Evolutionary conservation across 2,888 invertebrate species (phyloP), one percentile per base, ranked within the genome.

Genomic region (Andrena marginata): DNA sequence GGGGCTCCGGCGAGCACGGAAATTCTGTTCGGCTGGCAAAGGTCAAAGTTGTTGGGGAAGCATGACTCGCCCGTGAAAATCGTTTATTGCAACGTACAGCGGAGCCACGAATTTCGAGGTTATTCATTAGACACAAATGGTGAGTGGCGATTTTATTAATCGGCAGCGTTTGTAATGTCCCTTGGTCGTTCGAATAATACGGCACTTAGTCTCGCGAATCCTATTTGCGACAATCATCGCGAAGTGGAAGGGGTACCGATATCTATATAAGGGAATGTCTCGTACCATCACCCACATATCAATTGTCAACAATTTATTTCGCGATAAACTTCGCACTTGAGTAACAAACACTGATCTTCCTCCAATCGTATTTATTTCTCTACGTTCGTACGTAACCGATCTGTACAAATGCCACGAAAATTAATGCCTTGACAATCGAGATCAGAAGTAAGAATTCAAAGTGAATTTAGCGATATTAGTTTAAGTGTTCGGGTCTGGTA

Each of bases 221-320:
- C 74, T 62, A 62, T 20, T 56, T 72, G 3, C 49, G n/a, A 35
- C 64, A 71, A 42, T 42, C 23, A 51, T 64, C 73, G 23, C 31
- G 20, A 1, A 74, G 62, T 85, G 63, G 82, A 76, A 82, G 77
- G 80, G 76, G 62, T 71, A 71, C 23, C 42, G 60, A 71, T 82
- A 82, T 35, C 80, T 86, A 82, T 88, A 84, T 56, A 84, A 77
- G 88, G 86, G 63, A 62, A 86, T 70, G 33, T 70, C 59, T 62
- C 16, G n/a, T 60, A 60, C 42, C 48, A 48, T 72, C 77, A 49
- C 72, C 69, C 73, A 75, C 75, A 51, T 31, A 63, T 26, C 16
- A 35, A 6, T 65, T 75, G 82, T 82, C 67, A 74, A 70, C 54
- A 48, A 35, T 54, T 73, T 26, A 42, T 67, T 29, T 67, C 72